Evolutionary conservation across 2,888 invertebrate species (phyloP).

Genomic region (Norana najaformis): DNA sequence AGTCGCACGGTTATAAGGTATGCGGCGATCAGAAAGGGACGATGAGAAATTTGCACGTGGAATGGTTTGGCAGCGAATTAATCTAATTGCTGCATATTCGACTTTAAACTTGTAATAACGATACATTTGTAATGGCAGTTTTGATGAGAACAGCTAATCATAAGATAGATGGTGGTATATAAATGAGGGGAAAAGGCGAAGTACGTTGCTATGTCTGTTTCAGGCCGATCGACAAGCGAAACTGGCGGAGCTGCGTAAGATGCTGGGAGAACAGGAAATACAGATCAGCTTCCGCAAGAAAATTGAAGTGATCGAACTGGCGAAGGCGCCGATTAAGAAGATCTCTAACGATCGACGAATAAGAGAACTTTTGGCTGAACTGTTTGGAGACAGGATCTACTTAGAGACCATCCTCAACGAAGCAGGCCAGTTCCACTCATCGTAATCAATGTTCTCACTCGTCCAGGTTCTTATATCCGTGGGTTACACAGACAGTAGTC

Average conservation of each 20-base stretch:
- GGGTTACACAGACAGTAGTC: too few species aligned
- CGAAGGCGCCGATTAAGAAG: constrained; percentile 23
- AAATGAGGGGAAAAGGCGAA: background rate
- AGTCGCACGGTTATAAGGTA: too few species aligned
- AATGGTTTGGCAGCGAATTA: too few species aligned
- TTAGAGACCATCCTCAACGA: constrained; percentile 79
- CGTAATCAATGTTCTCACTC: background rate
- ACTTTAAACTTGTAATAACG: too few species aligned
- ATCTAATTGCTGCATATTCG: too few species aligned
- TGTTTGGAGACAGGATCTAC: constrained; percentile 81
- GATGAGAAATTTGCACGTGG: too few species aligned
- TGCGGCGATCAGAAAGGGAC: too few species aligned
- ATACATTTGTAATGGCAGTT: too few species aligned
- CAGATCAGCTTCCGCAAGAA: constrained; percentile 23
- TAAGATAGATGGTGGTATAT: background rate
- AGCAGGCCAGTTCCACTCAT: constrained; percentile 62
- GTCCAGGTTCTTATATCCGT: background rate
- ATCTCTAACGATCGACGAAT: constrained; percentile 50
- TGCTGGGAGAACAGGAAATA: constrained; percentile 18
- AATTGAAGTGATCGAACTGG: background rate
- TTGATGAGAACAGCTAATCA: too few species aligned
- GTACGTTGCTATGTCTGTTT: background rate
- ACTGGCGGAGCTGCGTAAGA: background rate
- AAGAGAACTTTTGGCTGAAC: constrained; percentile 71
- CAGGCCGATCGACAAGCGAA: background rate